Evolutionary conservation across 2,113 vertebrate species (phyloP).

Genomic region (Sialia sialis): DNA sequence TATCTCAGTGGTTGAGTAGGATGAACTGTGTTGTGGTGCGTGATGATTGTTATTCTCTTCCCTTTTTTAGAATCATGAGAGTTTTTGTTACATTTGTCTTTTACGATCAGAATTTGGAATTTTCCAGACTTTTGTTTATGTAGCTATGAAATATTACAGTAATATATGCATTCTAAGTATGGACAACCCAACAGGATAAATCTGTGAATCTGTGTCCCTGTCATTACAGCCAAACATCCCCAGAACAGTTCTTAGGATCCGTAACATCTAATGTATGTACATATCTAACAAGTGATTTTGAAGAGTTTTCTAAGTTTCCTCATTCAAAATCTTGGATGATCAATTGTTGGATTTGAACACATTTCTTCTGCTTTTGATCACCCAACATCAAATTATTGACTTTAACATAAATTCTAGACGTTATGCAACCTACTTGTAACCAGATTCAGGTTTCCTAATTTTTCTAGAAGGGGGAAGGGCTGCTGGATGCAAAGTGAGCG

Average conservation of each 20-base stretch:
- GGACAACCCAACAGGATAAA: neutral
- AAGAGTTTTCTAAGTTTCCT: neutral
- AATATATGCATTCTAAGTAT: neutral
- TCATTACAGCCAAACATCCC: fast-evolving
- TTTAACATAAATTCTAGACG: neutral
- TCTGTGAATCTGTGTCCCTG: neutral
- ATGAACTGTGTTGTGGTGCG: neutral
- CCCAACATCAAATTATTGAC: neutral
- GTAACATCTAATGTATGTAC: neutral
- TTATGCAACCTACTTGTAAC: neutral
- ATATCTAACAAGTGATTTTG: neutral
- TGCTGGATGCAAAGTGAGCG: conserved; percentile 1
- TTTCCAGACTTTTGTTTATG: neutral
- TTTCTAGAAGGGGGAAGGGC: neutral
- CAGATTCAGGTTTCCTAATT: neutral
- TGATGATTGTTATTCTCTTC: neutral
- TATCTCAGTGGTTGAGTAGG: neutral
- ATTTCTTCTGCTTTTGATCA: neutral
- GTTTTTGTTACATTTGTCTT: neutral
- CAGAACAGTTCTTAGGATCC: neutral
- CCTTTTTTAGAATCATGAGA: neutral
- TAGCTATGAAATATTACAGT: neutral
- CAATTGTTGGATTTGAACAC: neutral
- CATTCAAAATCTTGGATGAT: neutral
- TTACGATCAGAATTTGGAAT: neutral